Conservation (phyloP, 2,113 vertebrate genomes). For the Brevimyrus niger region DNA sequence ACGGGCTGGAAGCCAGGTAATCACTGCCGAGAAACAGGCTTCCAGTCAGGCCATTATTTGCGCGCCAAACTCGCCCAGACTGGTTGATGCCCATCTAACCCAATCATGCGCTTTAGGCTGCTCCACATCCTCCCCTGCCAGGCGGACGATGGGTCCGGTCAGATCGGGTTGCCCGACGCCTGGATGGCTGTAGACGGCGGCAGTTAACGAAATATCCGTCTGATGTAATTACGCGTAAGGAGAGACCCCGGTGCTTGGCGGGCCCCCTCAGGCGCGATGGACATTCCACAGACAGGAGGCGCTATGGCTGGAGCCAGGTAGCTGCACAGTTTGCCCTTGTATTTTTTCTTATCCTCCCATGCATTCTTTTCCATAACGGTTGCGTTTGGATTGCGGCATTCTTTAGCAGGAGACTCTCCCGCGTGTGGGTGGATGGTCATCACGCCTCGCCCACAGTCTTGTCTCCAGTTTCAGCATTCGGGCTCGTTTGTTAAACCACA, state of each 20-base stretch:
- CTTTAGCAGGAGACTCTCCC: background rate
- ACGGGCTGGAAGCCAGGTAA: background rate
- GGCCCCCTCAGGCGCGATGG: background rate
- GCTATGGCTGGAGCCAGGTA: background rate
- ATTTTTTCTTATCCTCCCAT: background rate
- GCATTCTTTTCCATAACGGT: background rate
- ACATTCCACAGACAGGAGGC: background rate
- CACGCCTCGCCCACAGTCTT: background rate
- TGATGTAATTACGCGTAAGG: conserved; percentile 14
- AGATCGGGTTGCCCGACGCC: background rate
- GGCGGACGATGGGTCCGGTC: background rate
- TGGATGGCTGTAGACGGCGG: background rate
- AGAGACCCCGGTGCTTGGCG: background rate
- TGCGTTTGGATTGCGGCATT: background rate
- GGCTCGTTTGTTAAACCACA: background rate
- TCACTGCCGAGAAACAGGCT: background rate
- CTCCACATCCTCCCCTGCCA: background rate
- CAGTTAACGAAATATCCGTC: conserved; percentile 5
- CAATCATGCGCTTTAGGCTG: background rate
- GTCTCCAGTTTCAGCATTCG: background rate
- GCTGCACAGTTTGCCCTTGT: background rate
- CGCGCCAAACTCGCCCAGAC: background rate
- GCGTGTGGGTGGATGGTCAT: background rate
- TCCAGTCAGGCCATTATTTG: conserved; percentile 8
- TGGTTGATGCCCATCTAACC: conserved; percentile 14